Evolutionary conservation across 64 coral and sea anemone species (phyloP), one percentile per base, ranked within the genome.

Genomic region (Exaiptasia diaphana): DNA sequence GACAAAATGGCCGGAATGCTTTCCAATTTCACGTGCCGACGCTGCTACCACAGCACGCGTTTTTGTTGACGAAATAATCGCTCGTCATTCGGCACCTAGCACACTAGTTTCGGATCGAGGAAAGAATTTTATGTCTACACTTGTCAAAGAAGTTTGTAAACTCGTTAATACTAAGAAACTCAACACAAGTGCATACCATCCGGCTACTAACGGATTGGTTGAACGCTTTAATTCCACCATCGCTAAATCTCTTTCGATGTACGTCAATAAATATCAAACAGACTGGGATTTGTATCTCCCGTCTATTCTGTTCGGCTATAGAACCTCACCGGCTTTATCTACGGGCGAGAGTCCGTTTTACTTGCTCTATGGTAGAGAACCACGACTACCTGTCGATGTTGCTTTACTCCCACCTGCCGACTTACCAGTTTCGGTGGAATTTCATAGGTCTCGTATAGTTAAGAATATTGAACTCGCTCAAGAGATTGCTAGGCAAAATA

Each of bases 201-300:
- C 31, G 5, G 26, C 53, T 3, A 57, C 49, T 13, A 52, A 57
- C 53, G 50, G 75, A 33, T 21, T 78, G 2, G 75, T 78, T 0
- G 50, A 78, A 49, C 28, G 75, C 12, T 80, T 65, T 33, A 64
- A 80, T 36, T 61, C 57, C 0, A 43, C 53, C 1, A 7, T 78
- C 4, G 28, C 26, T 26, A 1, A 75, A 1, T 57, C 34, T 38
- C 45, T 81, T 4, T 81, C 25, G 4, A 48, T 35, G 40, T 81
- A 44, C 26, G 58, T 81, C 24, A 52, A 33, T 38, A n/a, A 3
- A 1, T 4, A 79, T 32, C 76, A 79, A 8, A 38, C 20, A 24
- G 76, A 79, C n/a, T 79, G 76, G 76, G 76, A 65, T 4, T 0
- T 41, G 3, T 81, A 30, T 28, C 64, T 81, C 7, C 59, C 78